Base-by-base conservation (phyloP, 2,888 invertebrate species). In the Hedya salicella region DNA sequence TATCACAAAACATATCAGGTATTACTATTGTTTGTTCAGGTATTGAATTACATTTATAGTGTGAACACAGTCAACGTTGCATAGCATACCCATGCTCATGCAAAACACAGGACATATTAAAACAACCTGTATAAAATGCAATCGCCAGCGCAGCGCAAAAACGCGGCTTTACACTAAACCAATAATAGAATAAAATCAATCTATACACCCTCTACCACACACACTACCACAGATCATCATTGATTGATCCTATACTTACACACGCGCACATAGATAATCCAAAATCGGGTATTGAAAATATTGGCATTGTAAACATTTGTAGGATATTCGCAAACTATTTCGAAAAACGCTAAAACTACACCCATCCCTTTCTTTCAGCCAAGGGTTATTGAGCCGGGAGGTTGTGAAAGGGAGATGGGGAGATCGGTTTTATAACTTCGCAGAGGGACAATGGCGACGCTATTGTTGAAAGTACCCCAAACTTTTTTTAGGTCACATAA, bases 111-210 rank as follows among this genome's bases (percentile, higher is more conserved):
- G n/a, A n/a, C n/a, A n/a, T 49, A 36, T 21, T 11, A 6, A 13
- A 39, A 53, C 88, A 74, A 0, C 81, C 87, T 84, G 75, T 91
- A 84, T 86, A 81, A 75, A 68, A 61, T 75, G 75, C 80, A 82
- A 78, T 81, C 76, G 75, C 73, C 78, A 84, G 82, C 83, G 78
- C 87, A 89, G 79, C 90, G 90, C 91, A 91, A 86, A 91, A 90
- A 91, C 90, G 91, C 75, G 91, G 91, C 90, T 91, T 88, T 88
- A 89, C 83, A 86, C 87, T 91, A 91, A 91, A 91, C 91, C 91
- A 91, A 91, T 91, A 92, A 91, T 91, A 88, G 83, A 90, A 91
- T 87, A 84, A 89, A 92, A 91, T 90, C 91, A 91, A 91, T 91
- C 90, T 82, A 89, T 87, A 87, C 86, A 87, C 89, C 91, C 91